These are phyloP conservation scores for Lithosia quadra DNA, from an alignment of 2,888 invertebrate genomes.

Conservation along the genomic window DNA sequence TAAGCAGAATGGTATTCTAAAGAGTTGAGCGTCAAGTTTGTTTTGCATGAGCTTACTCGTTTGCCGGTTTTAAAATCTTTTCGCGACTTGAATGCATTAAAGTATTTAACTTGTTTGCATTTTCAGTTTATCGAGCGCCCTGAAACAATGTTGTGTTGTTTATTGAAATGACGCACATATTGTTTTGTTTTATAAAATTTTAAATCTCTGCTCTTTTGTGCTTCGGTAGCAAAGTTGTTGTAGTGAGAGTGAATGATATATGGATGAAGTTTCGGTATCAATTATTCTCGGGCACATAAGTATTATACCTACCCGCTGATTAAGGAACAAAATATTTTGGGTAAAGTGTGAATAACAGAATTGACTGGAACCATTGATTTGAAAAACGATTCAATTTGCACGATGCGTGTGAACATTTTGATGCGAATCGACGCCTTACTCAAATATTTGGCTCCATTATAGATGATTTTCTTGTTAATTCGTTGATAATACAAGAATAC, in stretches of 20 bases:
- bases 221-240: background rate
- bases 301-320: too few species aligned
- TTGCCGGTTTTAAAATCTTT: constrained; percentile 75
- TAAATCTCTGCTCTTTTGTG: background rate
- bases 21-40: constrained; percentile 83
- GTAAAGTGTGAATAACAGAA: too few species aligned
- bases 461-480: too few species aligned
- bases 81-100: constrained; percentile 67
- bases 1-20: constrained; percentile 83
- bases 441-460: too few species aligned
- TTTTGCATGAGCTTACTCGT: constrained; percentile 78
- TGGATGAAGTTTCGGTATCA: background rate
- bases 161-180: background rate
- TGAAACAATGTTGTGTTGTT: constrained; percentile 9
- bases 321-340: too few species aligned
- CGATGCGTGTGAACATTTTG: too few species aligned
- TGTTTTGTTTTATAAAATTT: background rate
- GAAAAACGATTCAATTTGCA: too few species aligned
- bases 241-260: background rate
- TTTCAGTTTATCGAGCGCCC: constrained; percentile 35
- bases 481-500: too few species aligned
- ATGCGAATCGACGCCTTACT: too few species aligned
- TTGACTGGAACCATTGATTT: too few species aligned
- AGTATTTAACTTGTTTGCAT: constrained; percentile 64
- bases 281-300: too few species aligned